These are phyloP conservation scores for Acrobasis consociella DNA, from an alignment of 2,888 invertebrate species.

Conservation along the genomic window DNA sequence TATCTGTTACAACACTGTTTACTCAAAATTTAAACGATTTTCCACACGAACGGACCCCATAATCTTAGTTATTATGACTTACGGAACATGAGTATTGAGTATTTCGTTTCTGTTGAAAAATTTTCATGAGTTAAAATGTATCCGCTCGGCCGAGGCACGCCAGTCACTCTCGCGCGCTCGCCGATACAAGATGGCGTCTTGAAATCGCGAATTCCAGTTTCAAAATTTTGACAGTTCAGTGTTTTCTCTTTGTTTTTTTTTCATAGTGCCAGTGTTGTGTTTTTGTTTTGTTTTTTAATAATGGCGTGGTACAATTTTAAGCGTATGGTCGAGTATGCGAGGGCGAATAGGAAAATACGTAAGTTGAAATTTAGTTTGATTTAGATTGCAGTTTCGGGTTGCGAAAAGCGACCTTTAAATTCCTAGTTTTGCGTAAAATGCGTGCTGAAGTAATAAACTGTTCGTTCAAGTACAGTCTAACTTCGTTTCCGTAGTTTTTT, in stretches of 20 bases:
- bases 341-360: slow-evolving; percentile 55
- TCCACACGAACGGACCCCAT: slow-evolving; percentile 16
- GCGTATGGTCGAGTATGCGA: slow-evolving; percentile 52
- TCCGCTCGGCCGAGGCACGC: slow-evolving; percentile 27
- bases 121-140: slow-evolving; percentile 21
- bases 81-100: slow-evolving; percentile 14
- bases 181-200: slow-evolving; percentile 49
- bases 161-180: slow-evolving; percentile 61
- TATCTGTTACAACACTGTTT: slow-evolving; percentile 1
- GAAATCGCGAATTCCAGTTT: slow-evolving; percentile 30
- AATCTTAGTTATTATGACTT: slow-evolving; percentile 18
- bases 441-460: background rate
- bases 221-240: slow-evolving; percentile 26
- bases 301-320: slow-evolving; percentile 51
- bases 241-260: slow-evolving; percentile 12
- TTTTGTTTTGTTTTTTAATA: slow-evolving; percentile 36
- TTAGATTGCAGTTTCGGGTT: slow-evolving; percentile 25
- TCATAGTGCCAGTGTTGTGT: slow-evolving; percentile 29
- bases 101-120: slow-evolving; percentile 16
- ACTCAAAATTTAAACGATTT: slow-evolving; percentile 10
- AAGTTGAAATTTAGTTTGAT: slow-evolving; percentile 44
- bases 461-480: background rate
- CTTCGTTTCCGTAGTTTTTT: background rate
- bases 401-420: slow-evolving; percentile 23
- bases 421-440: background rate